Base-by-base conservation (phyloP, 2,113 vertebrate species). In the Hymenochirus boettgeri region DNA sequence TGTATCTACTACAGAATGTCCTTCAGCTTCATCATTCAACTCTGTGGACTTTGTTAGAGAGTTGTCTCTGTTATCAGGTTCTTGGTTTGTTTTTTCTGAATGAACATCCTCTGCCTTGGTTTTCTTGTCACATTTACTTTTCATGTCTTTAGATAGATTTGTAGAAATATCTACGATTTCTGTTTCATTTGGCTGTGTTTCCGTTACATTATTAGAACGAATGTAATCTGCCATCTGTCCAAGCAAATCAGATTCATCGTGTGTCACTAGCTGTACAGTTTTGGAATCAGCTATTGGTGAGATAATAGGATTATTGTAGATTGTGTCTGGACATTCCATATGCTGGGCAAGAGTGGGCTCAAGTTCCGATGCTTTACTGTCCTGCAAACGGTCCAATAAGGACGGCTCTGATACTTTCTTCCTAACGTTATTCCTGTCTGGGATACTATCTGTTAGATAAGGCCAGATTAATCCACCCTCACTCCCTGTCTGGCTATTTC, bases 361-460 rank as follows among this genome's bases (percentile, higher is more conserved):
- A 59, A 18, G 13, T 5, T 7, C 46, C 22, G 25, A 17, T 59
- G 45, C 65, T 53, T 24, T 24, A 10, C 13, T 52, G 5, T 18
- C 19, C 7, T 39, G 29, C 18, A 12, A 50, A 26, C 22, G 37
- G 11, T 52, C 55, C 35, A 24, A 19, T 47, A 33, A 17, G 15
- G 13, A 15, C 15, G 9, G 31, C 24, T 22, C 4, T 13, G 46
- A 25, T 19, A 59, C 18, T 52, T 59, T 67, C 13, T 59, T 46
- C 42, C 1, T 42, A 42, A n/a, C 39, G 6, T 27, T 25, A 52
- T 53, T 27, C n/a, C 15, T 21, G 18, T 69, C 47, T 60, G 47
- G 60, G 57, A 24, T 53, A 8, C 65, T 25, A 69, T 60, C 54
- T 53, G 57, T 52, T 53, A 45, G 23, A n/a, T 23, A 15, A 60